phyloP scores from a whole-genome alignment of 2,888 invertebrate species.

The Tachina lurida region DNA sequence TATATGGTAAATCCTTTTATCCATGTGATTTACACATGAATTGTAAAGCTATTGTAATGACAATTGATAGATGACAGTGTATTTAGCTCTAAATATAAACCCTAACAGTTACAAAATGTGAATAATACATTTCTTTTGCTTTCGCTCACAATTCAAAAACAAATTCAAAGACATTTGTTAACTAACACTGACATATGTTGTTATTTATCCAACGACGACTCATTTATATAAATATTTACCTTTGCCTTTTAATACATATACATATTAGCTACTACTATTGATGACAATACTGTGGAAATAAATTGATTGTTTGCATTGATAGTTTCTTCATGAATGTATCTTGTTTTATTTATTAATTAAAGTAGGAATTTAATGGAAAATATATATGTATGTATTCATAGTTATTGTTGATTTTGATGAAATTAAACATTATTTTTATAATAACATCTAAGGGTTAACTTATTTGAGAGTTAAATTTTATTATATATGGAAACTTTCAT shows the following conservation, averaged over 20 bases:
- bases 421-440: no score
- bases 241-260: background rate
- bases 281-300: constrained; percentile 11
- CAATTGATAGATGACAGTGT: constrained; percentile 32
- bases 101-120: constrained; percentile 10
- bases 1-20: constrained; percentile 44
- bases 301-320: constrained; percentile 3
- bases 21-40: constrained; percentile 44
- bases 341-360: no score
- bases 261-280: background rate
- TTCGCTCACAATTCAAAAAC: background rate
- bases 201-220: background rate
- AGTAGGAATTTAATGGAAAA: no score
- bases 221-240: background rate
- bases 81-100: background rate
- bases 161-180: background rate
- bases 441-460: no score
- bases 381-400: no score
- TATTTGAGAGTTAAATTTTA: no score
- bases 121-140: constrained; percentile 16
- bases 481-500: no score
- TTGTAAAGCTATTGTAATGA: constrained; percentile 47
- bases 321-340: no score
- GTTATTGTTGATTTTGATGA: no score
- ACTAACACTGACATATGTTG: background rate